Base-by-base conservation (phyloP, 1,140 invertebrate species). In the Andrena cerasifolii region DNA sequence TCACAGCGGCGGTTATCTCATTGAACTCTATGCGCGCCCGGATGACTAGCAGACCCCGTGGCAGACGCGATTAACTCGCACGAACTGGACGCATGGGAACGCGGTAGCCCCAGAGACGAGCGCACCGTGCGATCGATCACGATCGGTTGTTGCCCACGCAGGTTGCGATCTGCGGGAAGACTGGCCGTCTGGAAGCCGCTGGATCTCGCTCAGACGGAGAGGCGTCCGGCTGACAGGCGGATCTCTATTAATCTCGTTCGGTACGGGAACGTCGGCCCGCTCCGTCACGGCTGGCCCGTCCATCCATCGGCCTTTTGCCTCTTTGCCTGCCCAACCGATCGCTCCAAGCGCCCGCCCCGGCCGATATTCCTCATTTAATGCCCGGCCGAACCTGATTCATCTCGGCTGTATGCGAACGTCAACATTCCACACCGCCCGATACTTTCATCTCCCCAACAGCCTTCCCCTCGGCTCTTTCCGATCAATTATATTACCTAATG, bases 81-180 rank as follows among this genome's bases (percentile, higher is more conserved):
- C 74, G 65, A 12, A 61, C 51, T 61, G 16, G 63, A 40, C 65
- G 31, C 31, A 36, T 61, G 78, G n/a, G 58, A 71, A 31, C 47
- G 58, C 73, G 47, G 28, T 59, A 53, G 36, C 53, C n/a, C 47
- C 40, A 51, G 33, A 24, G 68, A 54, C 45, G 45, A 63, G n/a
- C 62, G 62, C 40, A 76, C 63, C 66, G 62, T 65, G 66, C 63
- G 66, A 79, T 73, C 75, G 80, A 83, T 87, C 80, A 56, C 67
- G 70, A 83, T 77, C 79, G 82, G 73, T 70, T 82, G 63, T 78
- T 87, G 81, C 78, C 86, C 83, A 87, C 86, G 81, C 86, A 83
- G 86, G 83, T 87, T 87, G 86, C 86, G 78, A 87, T 87, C 86
- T 86, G 81, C 83, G 76, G 62, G 80, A 80, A 86, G 86, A 87